phyloP scores from a whole-genome alignment of 2,888 invertebrate genomes.

The Scaptomyza parva region DNA sequence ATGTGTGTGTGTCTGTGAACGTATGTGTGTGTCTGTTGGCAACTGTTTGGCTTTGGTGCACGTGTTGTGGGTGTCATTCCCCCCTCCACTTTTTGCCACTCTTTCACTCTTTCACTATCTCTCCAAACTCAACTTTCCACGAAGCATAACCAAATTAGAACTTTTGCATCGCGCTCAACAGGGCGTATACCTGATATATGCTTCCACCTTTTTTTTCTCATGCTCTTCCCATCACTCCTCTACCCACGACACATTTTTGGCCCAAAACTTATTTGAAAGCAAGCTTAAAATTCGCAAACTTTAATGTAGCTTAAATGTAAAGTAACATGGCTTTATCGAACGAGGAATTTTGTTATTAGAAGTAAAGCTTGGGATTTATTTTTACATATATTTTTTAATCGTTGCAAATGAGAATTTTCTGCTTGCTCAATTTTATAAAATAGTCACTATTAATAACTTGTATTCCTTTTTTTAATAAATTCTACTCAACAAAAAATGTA shows the following conservation, averaged over 20 bases:
- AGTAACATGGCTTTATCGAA: background rate
- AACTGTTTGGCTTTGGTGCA: slow-evolving; percentile 27
- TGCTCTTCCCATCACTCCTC: no score
- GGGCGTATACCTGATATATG: slow-evolving; percentile 56
- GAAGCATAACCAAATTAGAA: slow-evolving; percentile 56
- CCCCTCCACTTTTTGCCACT: background rate
- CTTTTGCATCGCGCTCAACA: slow-evolving; percentile 36
- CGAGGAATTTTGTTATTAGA: no score
- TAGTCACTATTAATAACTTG: no score
- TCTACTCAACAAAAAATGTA: no score
- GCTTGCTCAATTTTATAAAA: no score
- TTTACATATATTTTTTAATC: no score
- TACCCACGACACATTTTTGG: slow-evolving; percentile 6
- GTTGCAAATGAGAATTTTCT: no score
- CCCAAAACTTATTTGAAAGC: slow-evolving; percentile 2
- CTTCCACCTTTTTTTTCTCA: background rate
- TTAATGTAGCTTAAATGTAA: slow-evolving; percentile 13
- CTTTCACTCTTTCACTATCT: no score
- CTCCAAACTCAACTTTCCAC: background rate
- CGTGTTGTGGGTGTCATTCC: slow-evolving; percentile 12
- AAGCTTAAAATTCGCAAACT: slow-evolving; percentile 4
- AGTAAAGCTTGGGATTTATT: no score
- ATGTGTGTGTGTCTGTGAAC: background rate
- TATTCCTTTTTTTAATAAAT: no score
- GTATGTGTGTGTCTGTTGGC: background rate